Evolutionary conservation across 2,113 vertebrate species (phyloP).

Genomic region (Eupsittula cactorum): DNA sequence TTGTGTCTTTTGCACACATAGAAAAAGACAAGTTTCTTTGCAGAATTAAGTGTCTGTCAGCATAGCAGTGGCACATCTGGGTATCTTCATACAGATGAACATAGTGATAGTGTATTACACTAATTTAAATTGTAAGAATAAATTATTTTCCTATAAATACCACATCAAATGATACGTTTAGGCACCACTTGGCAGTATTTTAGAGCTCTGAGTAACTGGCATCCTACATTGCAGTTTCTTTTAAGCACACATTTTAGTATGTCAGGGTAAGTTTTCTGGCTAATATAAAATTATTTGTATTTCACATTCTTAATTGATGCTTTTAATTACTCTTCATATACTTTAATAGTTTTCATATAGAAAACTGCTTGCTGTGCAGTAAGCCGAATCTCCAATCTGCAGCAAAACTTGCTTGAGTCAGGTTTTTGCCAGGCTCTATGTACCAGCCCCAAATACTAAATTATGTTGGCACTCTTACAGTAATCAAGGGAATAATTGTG

Average conservation of each 20-base stretch:
- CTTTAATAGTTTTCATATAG: slow-evolving; percentile 61
- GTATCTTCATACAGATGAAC: slow-evolving; percentile 4
- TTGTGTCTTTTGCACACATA: not conserved
- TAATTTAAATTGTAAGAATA: slow-evolving; percentile 31
- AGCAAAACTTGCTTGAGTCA: slow-evolving; percentile 67
- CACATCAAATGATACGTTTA: not conserved
- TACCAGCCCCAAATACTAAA: slow-evolving; percentile 55
- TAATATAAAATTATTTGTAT: slow-evolving; percentile 67
- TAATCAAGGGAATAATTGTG: slow-evolving; percentile 60
- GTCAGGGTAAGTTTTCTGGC: slow-evolving; percentile 54
- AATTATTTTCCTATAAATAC: slow-evolving; percentile 50
- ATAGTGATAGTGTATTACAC: not conserved
- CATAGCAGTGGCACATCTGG: not conserved
- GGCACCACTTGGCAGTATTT: slow-evolving; percentile 7
- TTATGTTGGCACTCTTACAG: slow-evolving; percentile 48
- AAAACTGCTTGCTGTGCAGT: slow-evolving; percentile 68
- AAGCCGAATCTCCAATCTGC: slow-evolving; percentile 33
- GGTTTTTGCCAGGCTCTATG: slow-evolving; percentile 48
- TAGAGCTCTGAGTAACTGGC: not conserved
- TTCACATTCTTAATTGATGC: slow-evolving; percentile 59
- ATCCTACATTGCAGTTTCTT: slow-evolving; percentile 13
- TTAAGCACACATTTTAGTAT: slow-evolving; percentile 25
- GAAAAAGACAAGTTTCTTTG: not conserved
- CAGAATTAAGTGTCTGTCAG: not conserved
- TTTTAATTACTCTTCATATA: slow-evolving; percentile 72